Conservation (phyloP, 1,140 invertebrate species). For the Daktulosphaira vitifoliae region DNA sequence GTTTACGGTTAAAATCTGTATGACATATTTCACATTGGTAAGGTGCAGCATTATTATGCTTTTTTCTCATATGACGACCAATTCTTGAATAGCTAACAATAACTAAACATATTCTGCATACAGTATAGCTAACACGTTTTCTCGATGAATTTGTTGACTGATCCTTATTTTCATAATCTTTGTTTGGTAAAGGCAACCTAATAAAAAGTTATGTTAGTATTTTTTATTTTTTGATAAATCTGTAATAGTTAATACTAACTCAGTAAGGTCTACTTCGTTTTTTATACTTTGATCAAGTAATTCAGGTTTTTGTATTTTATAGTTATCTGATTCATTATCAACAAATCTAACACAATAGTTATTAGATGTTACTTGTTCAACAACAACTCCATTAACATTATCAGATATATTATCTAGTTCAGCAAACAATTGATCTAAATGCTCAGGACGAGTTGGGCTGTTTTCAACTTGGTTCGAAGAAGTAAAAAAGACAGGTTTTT, state of each 20-base stretch:
- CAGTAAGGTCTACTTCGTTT: too few relatives aligned
- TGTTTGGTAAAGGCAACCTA: neutral
- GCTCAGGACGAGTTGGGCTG: conserved; percentile 3
- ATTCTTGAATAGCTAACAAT: conserved; percentile 27
- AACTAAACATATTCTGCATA: conserved; percentile 11
- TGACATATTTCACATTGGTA: conserved; percentile 17
- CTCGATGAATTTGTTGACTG: neutral
- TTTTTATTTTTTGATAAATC: too few relatives aligned
- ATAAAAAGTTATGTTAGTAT: too few relatives aligned
- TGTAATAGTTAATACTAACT: too few relatives aligned
- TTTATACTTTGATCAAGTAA: too few relatives aligned
- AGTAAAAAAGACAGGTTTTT: neutral
- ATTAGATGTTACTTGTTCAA: neutral
- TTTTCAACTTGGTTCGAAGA: neutral
- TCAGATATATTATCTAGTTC: conserved; percentile 5
- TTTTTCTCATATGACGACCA: conserved; percentile 23
- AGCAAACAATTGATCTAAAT: neutral
- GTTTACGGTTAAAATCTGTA: conserved; percentile 20
- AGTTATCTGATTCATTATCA: neutral
- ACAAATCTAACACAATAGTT: neutral
- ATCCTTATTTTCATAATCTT: neutral
- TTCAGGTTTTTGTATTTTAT: too few relatives aligned
- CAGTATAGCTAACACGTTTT: conserved; percentile 16
- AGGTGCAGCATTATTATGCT: conserved; percentile 26
- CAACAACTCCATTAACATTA: neutral